Evolutionary conservation across 1,140 invertebrate species (phyloP).

Genomic region (Cecropterus lyciades): DNA sequence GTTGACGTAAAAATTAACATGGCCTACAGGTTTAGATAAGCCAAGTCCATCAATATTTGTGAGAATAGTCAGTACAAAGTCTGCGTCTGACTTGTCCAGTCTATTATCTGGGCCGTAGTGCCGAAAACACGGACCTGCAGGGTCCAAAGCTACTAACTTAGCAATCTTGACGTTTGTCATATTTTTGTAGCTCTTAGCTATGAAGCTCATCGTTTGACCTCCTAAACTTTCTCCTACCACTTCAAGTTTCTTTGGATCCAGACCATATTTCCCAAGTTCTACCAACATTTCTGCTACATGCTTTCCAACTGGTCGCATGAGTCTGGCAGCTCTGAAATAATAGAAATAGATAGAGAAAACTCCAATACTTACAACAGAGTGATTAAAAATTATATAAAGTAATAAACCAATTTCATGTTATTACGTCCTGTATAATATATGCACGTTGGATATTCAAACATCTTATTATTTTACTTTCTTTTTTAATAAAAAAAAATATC

Average conservation of each 20-base stretch:
- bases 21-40: constrained; percentile 85
- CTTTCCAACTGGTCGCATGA: constrained; percentile 29
- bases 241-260: constrained; percentile 33
- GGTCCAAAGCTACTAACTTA: constrained; percentile 5
- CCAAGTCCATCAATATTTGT: constrained; percentile 87
- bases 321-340: constrained; percentile 30
- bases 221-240: constrained; percentile 36
- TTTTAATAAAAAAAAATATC: too few relatives aligned
- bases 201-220: constrained; percentile 35
- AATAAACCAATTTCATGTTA: too few relatives aligned
- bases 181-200: too few relatives aligned
- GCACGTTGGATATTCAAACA: too few relatives aligned
- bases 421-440: too few relatives aligned
- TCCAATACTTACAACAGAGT: too few relatives aligned
- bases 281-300: constrained; percentile 35
- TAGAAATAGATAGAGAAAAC: too few relatives aligned
- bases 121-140: constrained; percentile 29
- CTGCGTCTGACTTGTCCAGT: constrained; percentile 38
- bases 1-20: constrained; percentile 88
- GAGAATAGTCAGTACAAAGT: constrained; percentile 84
- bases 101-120: constrained; percentile 38
- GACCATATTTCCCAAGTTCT: constrained; percentile 17
- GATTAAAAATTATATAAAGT: too few relatives aligned
- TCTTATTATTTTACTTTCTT: too few relatives aligned
- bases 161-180: constrained; percentile 30